Conservation (phyloP, 64 coral and sea anemone species). For the Trachythela sp. region DNA sequence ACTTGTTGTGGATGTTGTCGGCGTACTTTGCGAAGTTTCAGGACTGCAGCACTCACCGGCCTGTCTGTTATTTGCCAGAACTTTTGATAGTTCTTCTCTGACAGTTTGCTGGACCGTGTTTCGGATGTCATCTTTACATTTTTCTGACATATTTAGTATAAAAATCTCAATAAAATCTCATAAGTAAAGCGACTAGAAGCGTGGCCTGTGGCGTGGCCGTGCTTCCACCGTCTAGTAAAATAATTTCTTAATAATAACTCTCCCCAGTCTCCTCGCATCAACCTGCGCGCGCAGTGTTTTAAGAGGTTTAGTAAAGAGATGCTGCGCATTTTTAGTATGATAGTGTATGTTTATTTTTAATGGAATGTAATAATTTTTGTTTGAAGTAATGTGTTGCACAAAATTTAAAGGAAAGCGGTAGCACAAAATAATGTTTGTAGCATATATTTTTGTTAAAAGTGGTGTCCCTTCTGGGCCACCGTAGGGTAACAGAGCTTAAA, state of each 20-base stretch:
- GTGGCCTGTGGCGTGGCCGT: not conserved
- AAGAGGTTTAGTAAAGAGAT: not conserved
- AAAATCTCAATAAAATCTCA: not conserved
- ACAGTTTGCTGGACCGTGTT: not conserved
- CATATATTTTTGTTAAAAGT: not conserved
- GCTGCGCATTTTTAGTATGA: not conserved
- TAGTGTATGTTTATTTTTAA: not conserved
- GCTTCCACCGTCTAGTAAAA: not conserved
- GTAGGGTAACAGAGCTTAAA: no score
- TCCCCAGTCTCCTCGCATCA: no score
- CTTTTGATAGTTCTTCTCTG: not conserved
- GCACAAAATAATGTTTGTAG: not conserved
- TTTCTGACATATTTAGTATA: not conserved
- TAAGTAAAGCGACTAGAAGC: not conserved
- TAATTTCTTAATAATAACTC: not conserved
- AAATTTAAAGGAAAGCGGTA: not conserved
- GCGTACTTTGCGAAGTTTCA: not conserved
- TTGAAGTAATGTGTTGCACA: not conserved
- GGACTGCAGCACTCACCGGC: not conserved
- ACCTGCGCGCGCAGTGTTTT: not conserved
- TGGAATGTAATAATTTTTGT: not conserved
- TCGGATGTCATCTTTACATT: not conserved
- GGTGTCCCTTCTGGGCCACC: slow-evolving; percentile 1
- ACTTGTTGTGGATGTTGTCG: no score
- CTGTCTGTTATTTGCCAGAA: not conserved